phyloP scores from a whole-genome alignment of 2,888 invertebrate species.

The Morpho helenor region DNA sequence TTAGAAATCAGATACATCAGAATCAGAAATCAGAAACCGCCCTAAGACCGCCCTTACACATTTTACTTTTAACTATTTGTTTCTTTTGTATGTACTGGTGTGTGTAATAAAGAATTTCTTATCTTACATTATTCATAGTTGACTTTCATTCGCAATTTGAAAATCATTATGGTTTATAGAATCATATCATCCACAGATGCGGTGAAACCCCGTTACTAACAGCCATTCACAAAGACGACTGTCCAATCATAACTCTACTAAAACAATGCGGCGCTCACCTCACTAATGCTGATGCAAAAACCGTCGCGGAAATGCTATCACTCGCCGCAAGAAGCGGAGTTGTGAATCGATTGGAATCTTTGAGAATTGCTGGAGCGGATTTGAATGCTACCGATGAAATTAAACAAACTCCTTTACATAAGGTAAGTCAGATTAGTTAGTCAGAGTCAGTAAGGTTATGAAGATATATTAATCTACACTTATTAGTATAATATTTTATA shows the following conservation, averaged over 20 bases:
- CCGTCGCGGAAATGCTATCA: conserved; percentile 84
- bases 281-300: conserved; percentile 73
- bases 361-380: conserved; percentile 83
- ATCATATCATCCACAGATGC: conserved; percentile 45
- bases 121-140: too few species aligned
- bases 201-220: conserved; percentile 86
- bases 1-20: too few species aligned
- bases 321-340: conserved; percentile 81
- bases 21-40: too few species aligned
- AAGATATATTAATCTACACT: too few species aligned
- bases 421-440: conserved; percentile 31
- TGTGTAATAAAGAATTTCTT: too few species aligned
- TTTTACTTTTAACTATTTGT: too few species aligned
- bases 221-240: conserved; percentile 82
- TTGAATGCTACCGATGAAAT: conserved; percentile 80
- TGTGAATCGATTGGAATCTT: conserved; percentile 77
- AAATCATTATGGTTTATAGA: too few species aligned
- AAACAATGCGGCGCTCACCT: conserved; percentile 88
- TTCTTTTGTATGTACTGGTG: too few species aligned
- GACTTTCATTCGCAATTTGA: too few species aligned
- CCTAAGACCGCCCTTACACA: too few species aligned
- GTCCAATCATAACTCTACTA: conserved; percentile 82
- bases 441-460: too few species aligned
- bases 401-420: conserved; percentile 84
- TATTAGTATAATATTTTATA: too few species aligned